Evolutionary conservation across 2,888 invertebrate species (phyloP), one percentile per base, ranked within the genome.

Genomic region (Julus scanicus): DNA sequence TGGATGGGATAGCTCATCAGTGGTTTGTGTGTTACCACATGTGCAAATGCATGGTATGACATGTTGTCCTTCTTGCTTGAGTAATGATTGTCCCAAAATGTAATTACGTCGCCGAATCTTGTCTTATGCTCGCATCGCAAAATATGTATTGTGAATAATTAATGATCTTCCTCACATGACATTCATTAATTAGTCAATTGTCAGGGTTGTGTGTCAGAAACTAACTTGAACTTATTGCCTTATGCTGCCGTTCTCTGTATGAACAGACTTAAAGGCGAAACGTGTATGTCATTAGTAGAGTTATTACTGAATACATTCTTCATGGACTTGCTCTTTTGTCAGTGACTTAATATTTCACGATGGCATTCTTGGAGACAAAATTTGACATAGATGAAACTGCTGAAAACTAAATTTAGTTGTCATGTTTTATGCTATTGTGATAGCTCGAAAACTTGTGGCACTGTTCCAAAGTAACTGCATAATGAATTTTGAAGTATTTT

Each of bases 171-270:
- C 84, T 40, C 40, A 49, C 84, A 49, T 88, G 88, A 71, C 88
- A 84, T 83, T 48, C 88, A 88, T 88, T 88, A 88, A 88, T 88
- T 88, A 88, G 88, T 63, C 87, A 49, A 86, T 86, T 86, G 86
- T 57, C 86, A 86, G 53, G 86, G n/a, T 44, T 86, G 86, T 39
- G n/a, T 86, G 53, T 86, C 48, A 49, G 86, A 80, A 29, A 80
- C 37, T 80, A 80, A 80, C 80, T 80, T 80, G 80, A 80, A 80
- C 80, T 80, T 80, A 80, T 80, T 80, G 80, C 80, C 37, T 80
- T 15, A 37, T 80, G 37, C 13, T 80, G 80, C 9, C 80, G 37
- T 17, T 13, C 53, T 53, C 53, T 53, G 15, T 53, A 53, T 80
- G 37, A 37, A 37, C 37, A 80, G 37, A 37, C 80, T 39, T 11